These are phyloP conservation scores for Dipodomys spectabilis DNA, from an alignment of 2,113 vertebrate species.

Conservation along the genomic window DNA sequence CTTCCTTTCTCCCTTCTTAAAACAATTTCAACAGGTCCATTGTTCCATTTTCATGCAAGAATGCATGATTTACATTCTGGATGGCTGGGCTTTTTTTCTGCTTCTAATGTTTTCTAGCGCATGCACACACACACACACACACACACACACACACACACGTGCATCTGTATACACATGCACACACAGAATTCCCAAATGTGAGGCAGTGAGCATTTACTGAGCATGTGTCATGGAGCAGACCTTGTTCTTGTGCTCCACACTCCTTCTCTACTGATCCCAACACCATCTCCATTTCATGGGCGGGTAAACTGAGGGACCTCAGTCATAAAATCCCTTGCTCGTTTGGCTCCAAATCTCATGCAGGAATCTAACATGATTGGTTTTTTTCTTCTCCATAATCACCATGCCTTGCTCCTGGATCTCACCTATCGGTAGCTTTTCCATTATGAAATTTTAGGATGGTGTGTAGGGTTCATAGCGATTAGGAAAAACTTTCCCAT, in stretches of 20 bases:
- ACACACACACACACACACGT: too few species aligned
- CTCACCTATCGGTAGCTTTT: not conserved
- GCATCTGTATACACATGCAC: fast-evolving
- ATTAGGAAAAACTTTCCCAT: not conserved
- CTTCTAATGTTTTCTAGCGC: not conserved
- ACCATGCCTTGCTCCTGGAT: not conserved
- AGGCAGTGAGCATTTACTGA: not conserved
- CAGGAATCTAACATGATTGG: fast-evolving
- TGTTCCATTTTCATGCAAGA: too few species aligned
- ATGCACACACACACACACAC: fast-evolving
- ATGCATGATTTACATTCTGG: not conserved
- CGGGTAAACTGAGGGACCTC: not conserved
- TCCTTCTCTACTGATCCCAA: too few species aligned
- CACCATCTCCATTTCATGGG: not conserved
- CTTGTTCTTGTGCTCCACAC: not conserved
- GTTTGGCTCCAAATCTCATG: not conserved
- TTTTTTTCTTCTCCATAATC: not conserved
- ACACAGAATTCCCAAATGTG: not conserved
- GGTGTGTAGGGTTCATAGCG: not conserved
- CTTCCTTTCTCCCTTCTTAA: too few species aligned
- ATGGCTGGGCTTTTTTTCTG: not conserved
- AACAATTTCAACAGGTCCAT: too few species aligned
- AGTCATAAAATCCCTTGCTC: not conserved
- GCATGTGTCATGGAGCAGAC: too few species aligned
- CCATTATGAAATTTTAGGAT: not conserved